Percentiles rank a stretch among this genome's conserved stretches.
phyloP scores from a whole-genome alignment of 1,140 invertebrate species.

The Drosophila cardini region DNA sequence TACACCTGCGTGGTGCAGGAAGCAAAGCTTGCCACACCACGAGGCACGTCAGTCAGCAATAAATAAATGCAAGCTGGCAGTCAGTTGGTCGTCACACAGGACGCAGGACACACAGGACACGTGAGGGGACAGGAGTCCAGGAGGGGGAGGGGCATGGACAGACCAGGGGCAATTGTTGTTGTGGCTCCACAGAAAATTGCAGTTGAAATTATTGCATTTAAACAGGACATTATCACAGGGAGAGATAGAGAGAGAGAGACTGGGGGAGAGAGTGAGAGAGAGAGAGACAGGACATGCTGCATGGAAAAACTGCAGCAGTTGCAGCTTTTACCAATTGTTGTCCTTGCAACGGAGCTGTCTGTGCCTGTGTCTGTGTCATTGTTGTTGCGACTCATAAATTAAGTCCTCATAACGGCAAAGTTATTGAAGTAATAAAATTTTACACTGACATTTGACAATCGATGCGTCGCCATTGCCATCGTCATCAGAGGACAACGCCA shows the following conservation, averaged over 20 bases:
- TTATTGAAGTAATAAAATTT: conserved; percentile 83
- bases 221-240: conserved; percentile 78
- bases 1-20: conserved; percentile 53
- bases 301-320: conserved; percentile 75
- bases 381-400: conserved; percentile 77
- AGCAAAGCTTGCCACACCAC: conserved; percentile 31
- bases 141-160: conserved; percentile 19
- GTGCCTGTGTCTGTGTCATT: conserved; percentile 38
- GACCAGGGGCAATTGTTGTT: not conserved
- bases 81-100: conserved; percentile 78
- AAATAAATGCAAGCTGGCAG: conserved; percentile 83
- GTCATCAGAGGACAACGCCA: conserved; percentile 23
- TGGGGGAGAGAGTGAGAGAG: conserved; percentile 29
- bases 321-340: conserved; percentile 71
- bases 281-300: conserved; percentile 38
- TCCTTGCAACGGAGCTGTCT: conserved; percentile 21
- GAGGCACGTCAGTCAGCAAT: conserved; percentile 77
- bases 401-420: conserved; percentile 82
- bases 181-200: conserved; percentile 68
- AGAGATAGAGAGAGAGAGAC: not conserved
- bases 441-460: conserved; percentile 80
- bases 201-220: conserved; percentile 82
- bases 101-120: conserved; percentile 47
- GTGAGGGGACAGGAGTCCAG: conserved; percentile 17
- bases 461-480: conserved; percentile 65